Percentiles rank a stretch among this genome's conserved stretches.
These are phyloP conservation scores for Rhagologus leucostigma DNA, from an alignment of 2,113 vertebrate genomes.

Conservation along the genomic window DNA sequence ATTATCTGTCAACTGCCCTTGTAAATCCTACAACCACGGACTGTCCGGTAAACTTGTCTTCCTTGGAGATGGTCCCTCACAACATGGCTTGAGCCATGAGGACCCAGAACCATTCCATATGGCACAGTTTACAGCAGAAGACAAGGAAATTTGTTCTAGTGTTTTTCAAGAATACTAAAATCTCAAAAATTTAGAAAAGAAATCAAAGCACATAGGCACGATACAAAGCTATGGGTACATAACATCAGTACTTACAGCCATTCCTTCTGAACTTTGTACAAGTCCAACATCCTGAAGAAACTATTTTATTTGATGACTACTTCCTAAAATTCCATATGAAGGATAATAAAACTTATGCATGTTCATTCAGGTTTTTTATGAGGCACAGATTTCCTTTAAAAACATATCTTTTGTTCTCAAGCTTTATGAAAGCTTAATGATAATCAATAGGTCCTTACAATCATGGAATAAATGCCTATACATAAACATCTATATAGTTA, in stretches of 20 bases:
- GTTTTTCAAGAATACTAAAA: not conserved
- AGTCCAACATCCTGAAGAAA: not conserved
- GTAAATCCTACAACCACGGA: not conserved
- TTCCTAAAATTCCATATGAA: not conserved
- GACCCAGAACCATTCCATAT: not conserved
- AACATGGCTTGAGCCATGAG: fast-evolving
- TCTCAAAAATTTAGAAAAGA: not conserved
- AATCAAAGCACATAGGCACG: not conserved
- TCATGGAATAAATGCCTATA: not conserved
- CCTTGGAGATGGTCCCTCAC: not conserved
- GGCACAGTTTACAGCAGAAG: not conserved
- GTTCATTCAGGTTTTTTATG: not conserved
- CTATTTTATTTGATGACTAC: not conserved
- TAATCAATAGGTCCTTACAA: not conserved
- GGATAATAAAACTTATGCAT: not conserved
- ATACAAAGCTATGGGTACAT: not conserved
- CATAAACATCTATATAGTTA: not conserved
- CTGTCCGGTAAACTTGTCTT: not conserved
- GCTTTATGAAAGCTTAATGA: conserved; percentile 11
- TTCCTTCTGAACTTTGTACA: not conserved
- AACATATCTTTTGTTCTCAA: not conserved
- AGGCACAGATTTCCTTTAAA: not conserved
- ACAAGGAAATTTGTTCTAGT: not conserved
- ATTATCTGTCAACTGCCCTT: not conserved
- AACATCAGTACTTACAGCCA: not conserved